Conservation (phyloP, 2,888 invertebrate species). For the Lepidochitona cinerea region DNA sequence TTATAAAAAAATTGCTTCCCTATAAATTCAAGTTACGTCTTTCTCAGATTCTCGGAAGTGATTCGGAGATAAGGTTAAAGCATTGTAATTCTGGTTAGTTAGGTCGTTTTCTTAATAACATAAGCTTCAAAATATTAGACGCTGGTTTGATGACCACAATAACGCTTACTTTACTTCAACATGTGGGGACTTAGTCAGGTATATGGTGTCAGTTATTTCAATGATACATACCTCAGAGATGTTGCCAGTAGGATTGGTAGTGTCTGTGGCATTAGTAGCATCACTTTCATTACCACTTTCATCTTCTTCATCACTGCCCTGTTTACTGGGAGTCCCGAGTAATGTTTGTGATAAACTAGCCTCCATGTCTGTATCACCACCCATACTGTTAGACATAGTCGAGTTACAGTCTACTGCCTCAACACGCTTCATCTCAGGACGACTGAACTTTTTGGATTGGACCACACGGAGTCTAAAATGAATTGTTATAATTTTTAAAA, state of each 20-base stretch:
- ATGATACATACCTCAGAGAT: constrained; percentile 63
- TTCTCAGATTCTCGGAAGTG: no score
- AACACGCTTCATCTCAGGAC: not conserved
- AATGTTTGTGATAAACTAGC: not conserved
- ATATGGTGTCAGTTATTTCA: no score
- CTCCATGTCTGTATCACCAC: constrained; percentile 6
- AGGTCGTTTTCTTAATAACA: no score
- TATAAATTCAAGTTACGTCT: no score
- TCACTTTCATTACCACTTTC: constrained; percentile 81
- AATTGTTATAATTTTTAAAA: not conserved
- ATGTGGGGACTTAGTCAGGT: no score
- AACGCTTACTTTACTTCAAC: no score
- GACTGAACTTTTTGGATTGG: constrained; percentile 51
- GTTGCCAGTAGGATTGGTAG: constrained; percentile 42
- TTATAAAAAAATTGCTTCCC: no score
- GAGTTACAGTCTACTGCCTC: not conserved
- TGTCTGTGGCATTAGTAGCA: constrained; percentile 68
- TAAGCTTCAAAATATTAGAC: no score
- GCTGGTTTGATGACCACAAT: no score
- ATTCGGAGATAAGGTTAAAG: no score
- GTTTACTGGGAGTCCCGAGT: constrained; percentile 28
- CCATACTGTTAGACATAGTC: constrained; percentile 7
- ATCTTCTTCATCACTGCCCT: constrained; percentile 61
- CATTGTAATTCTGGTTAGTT: no score
- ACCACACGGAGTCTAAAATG: constrained; percentile 47